phyloP scores from a whole-genome alignment of 2,888 invertebrate genomes.

The Helobdella robusta region DNA sequence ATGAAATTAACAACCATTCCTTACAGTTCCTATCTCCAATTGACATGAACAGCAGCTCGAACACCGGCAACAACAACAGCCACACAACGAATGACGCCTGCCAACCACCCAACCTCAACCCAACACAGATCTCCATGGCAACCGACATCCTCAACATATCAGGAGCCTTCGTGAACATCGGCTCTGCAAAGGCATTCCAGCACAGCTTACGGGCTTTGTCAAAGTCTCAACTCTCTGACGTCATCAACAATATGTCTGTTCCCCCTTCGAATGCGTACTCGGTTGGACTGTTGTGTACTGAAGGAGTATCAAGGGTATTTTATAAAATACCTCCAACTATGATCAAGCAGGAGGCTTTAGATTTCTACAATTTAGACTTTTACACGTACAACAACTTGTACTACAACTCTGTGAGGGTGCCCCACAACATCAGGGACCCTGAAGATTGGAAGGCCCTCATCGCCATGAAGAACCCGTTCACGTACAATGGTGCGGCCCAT shows the following conservation, averaged over 20 bases:
- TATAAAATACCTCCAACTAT: conserved; percentile 26
- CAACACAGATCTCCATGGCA: conserved; percentile 17
- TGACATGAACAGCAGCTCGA: too few species aligned
- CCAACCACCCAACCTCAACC: conserved; percentile 18
- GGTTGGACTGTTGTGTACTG: conserved; percentile 24
- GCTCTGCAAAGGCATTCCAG: conserved; percentile 27
- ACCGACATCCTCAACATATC: conserved; percentile 26
- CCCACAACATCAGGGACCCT: conserved; percentile 26
- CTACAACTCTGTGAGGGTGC: conserved; percentile 22
- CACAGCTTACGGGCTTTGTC: conserved; percentile 21
- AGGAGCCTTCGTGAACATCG: conserved; percentile 27
- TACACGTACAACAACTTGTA: conserved; percentile 24
- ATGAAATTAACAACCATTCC: too few species aligned
- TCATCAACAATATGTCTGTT: conserved; percentile 24
- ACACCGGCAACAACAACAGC: too few species aligned
- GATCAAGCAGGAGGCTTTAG: conserved; percentile 21
- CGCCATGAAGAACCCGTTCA: conserved; percentile 27
- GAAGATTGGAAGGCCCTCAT: conserved; percentile 23
- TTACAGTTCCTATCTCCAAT: too few species aligned
- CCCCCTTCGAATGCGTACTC: conserved; percentile 21
- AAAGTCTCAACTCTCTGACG: conserved; percentile 22
- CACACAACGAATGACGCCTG: too few species aligned
- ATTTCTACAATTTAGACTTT: conserved; percentile 23
- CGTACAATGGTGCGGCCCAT: too few species aligned
- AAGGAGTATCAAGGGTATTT: conserved; percentile 25